Evolutionary conservation across 2,797 vertebrate genomes (phyloP), one percentile per base, ranked within the genome.

Genomic region (Typhlichthys eigenmanni): DNA sequence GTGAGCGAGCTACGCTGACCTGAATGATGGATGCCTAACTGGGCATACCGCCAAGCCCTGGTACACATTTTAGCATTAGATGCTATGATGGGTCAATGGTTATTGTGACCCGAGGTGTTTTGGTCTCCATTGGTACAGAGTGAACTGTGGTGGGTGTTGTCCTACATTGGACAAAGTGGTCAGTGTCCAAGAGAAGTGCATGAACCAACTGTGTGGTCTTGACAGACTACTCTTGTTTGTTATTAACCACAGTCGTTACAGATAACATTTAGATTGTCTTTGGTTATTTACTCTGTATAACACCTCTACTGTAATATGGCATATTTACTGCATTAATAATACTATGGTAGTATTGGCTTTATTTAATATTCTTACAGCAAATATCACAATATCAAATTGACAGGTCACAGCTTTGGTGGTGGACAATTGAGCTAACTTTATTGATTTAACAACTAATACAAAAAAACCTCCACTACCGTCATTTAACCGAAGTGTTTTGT

Each of bases 201-300:
- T 83, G 67, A 69, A 69, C 49, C 62, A 62, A 57, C 57, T 65
- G 74, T 65, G 46, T 55, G 51, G 60, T 64, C 59, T 60, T 19
- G 54, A 12, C 29, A 63, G 62, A 68, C 78, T 57, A 58, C 67
- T 55, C 45, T 46, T 38, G 49, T 60, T 38, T 54, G 49, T 52
- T 47, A 47, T n/a, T 38, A 29, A 43, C 68, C 62, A 63, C 67
- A 76, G 81, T 66, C 64, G 81, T 85, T 80, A 83, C 82, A 76
- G 72, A 68, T 62, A 47, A 64, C 66, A 63, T 62, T 66, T 74
- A 62, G 58, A 62, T 66, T 79, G 74, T 60, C 71, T 59, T 74
- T 66, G 52, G 76, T 76, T 78, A 16, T 65, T 73, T 69, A 82
- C 69, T 71, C 59, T 64, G 50, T 69, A 76, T 72, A 81, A 62